Evolutionary conservation across 2,113 vertebrate genomes (phyloP), one percentile per base, ranked within the genome.

Genomic region (Zosterops lateralis): DNA sequence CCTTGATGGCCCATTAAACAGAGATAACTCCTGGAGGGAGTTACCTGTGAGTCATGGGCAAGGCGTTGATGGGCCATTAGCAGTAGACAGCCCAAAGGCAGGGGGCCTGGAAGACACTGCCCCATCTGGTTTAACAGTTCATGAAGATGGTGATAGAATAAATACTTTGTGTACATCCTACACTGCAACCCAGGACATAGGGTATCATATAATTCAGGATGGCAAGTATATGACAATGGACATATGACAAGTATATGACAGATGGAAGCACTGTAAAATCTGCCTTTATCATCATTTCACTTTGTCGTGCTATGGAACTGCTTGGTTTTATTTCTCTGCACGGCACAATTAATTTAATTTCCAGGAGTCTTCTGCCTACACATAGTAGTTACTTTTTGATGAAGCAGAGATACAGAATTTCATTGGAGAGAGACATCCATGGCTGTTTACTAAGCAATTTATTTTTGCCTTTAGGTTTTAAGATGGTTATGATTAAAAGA

Each of bases 311-410:
- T 66, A 31, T 66, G 29, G 42, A 89, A 77, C 57, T 36, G 4
- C 38, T 90, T 84, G 76, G 44, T 51, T 95, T 92, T 89, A 89
- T 95, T 95, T 86, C 36, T 94, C 56, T 67, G 45, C 42, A 60
- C 34, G 71, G 50, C 34, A 76, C 36, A 67, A 34, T 93, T 77
- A 84, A 70, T 84, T 95, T 89, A 45, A 88, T 67, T 90, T 92
- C 34, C 42, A 48, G 58, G n/a, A 90, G 14, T 38, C 48, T 92
- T 84, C 57, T 91, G 61, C 53, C 51, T 72, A 45, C 54, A 34
- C 2, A 1, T 17, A 10, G 29, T 40, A 22, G 53, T 26, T 81
- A 36, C 31, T 81, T 51, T 92, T 89, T 94, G 45, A 87, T 84
- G 54, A 68, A 61, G 48, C 45, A 82, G 61, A 91, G 67, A 50